Percentiles rank a stretch among this genome's conserved stretches.
phyloP scores from a whole-genome alignment of 2,888 invertebrate genomes.

The Tetranychus truncatus region DNA sequence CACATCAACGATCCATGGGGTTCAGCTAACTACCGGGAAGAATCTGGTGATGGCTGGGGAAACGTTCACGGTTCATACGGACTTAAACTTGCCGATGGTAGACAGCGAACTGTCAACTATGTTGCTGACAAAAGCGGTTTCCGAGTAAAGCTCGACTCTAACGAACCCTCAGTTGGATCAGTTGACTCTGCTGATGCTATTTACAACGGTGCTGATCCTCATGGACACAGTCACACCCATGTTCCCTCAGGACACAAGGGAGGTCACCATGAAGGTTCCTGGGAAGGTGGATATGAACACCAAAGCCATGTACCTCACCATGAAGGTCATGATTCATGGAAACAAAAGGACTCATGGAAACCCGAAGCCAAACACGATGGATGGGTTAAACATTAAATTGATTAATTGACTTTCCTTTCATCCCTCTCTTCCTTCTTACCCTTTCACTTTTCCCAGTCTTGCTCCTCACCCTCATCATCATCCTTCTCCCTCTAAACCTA shows the following conservation, averaged over 20 bases:
- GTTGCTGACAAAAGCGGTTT: constrained; percentile 1
- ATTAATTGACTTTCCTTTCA: neutral
- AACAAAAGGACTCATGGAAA: neutral
- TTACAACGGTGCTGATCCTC: constrained; percentile 14
- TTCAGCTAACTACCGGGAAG: neutral
- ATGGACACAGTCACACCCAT: constrained; percentile 13
- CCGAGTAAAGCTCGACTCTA: neutral
- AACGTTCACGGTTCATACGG: neutral
- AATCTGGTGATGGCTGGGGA: constrained; percentile 6
- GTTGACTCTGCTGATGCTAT: constrained; percentile 21
- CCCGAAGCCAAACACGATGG: neutral
- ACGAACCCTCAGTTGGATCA: neutral
- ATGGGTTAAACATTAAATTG: neutral
- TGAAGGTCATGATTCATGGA: neutral
- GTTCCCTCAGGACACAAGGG: constrained; percentile 11
- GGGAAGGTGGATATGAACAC: neutral
- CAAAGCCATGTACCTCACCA: neutral
- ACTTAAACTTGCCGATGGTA: constrained; percentile 6
- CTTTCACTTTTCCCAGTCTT: neutral
- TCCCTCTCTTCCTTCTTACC: neutral
- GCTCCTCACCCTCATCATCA: neutral
- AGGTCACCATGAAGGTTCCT: neutral
- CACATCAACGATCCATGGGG: constrained; percentile 2
- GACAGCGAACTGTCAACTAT: constrained; percentile 3
- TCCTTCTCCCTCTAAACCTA: neutral